Percentiles rank a stretch among this genome's conserved stretches.
phyloP scores from a whole-genome alignment of 2,797 vertebrate species.

The Podargus strigoides region DNA sequence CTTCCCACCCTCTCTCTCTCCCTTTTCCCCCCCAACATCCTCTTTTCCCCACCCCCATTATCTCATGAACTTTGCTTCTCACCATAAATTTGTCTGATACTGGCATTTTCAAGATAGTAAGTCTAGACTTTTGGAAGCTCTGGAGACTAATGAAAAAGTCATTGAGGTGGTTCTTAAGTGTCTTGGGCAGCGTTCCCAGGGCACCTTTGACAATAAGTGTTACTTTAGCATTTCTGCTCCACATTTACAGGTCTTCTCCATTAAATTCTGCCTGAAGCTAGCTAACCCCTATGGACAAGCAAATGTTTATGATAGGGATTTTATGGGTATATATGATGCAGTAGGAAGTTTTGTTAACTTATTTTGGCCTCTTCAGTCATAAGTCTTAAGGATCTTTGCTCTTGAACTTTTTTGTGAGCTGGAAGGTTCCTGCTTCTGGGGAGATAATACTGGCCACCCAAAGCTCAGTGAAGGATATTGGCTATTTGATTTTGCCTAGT shows the following conservation, averaged over 20 bases:
- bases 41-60: not conserved
- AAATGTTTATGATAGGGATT: not conserved
- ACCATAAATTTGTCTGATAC: constrained; percentile 65
- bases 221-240: not conserved
- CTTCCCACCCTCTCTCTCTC: not conserved
- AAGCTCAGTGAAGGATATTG: not conserved
- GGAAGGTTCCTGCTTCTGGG: not conserved
- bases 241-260: not conserved
- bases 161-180: constrained; percentile 29
- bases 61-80: constrained; percentile 61
- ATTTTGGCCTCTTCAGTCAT: not conserved
- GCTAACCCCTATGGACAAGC: not conserved
- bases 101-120: constrained; percentile 62
- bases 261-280: not conserved
- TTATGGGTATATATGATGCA: not conserved
- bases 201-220: constrained; percentile 12
- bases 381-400: not conserved
- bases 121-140: constrained; percentile 63
- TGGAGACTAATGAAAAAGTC: constrained; percentile 56
- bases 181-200: constrained; percentile 39
- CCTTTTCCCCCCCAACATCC: not conserved
- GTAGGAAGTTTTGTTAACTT: not conserved
- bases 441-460: not conserved
- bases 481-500: not conserved
- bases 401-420: not conserved